A percentile compares a stretch with the other conserved stretches of the same genome.
Conservation (phyloP, 2,888 invertebrate genomes). For the Cantharis flavilabris region DNA sequence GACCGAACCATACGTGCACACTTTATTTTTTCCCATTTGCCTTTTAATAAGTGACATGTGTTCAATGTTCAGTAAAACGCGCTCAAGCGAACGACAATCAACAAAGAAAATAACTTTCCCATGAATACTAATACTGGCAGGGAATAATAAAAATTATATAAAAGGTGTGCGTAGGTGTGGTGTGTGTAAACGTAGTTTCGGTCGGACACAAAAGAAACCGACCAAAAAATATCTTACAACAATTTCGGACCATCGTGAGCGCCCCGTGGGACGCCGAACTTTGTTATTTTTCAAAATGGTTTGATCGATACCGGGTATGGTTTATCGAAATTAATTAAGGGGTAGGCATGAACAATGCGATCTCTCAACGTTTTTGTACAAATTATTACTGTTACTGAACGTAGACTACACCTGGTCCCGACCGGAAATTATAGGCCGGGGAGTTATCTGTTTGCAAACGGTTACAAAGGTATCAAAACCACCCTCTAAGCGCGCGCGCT, state of each 20-base stretch:
- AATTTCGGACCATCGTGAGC: neutral
- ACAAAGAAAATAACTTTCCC: constrained; percentile 22
- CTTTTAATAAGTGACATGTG: constrained; percentile 8
- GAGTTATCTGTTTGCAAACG: constrained; percentile 15
- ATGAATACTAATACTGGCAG: constrained; percentile 7
- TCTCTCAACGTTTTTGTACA: constrained; percentile 20
- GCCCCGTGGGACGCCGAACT: neutral
- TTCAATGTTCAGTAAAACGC: constrained; percentile 8
- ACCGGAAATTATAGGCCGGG: constrained; percentile 28
- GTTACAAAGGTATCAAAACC: neutral
- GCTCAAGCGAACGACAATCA: constrained; percentile 10
- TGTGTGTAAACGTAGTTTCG: neutral
- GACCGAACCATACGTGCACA: constrained; percentile 8
- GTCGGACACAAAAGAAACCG: neutral
- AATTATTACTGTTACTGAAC: constrained; percentile 20
- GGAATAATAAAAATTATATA: constrained; percentile 10
- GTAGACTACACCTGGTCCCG: constrained; percentile 23
- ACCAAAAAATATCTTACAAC: neutral
- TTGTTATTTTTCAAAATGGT: neutral
- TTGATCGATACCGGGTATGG: neutral
- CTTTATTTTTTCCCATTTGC: constrained; percentile 1
- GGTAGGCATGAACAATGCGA: constrained; percentile 16
- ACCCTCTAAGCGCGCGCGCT: neutral
- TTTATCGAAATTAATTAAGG: constrained; percentile 22
- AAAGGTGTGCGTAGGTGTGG: constrained; percentile 12